Conservation (phyloP, 2,888 invertebrate species). For the Clistopyga incitator region DNA sequence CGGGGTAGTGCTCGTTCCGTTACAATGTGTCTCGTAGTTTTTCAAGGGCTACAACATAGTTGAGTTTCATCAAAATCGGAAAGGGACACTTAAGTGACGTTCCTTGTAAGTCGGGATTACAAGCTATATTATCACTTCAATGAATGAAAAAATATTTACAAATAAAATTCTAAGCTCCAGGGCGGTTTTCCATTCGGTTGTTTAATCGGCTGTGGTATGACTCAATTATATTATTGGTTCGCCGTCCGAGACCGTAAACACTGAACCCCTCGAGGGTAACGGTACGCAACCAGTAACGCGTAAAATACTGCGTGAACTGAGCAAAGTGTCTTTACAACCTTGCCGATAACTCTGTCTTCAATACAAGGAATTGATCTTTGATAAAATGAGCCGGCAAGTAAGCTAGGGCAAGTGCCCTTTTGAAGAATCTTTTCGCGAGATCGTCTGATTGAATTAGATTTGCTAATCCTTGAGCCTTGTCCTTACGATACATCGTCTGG, state of each 20-base stretch:
- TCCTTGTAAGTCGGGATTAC: too few species aligned
- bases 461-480: slow-evolving; percentile 1
- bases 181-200: slow-evolving; percentile 1
- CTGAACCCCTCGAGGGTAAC: slow-evolving; percentile 3
- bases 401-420: background rate
- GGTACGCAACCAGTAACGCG: background rate
- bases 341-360: background rate
- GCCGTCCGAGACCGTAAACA: slow-evolving; percentile 1
- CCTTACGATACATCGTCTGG: slow-evolving; percentile 32
- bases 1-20: too few species aligned
- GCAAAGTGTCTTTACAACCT: background rate
- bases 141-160: background rate
- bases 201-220: background rate
- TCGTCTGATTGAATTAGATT: background rate
- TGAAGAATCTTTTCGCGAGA: background rate
- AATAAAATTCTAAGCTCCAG: slow-evolving; percentile 8
- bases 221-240: too few species aligned
- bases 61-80: too few species aligned
- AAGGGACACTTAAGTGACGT: too few species aligned
- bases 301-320: background rate
- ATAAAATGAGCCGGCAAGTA: background rate
- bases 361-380: background rate
- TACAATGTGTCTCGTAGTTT: too few species aligned
- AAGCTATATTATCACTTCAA: background rate
- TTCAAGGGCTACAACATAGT: too few species aligned